These are phyloP conservation scores for Cydia splendana DNA, from an alignment of 1,140 invertebrate genomes.

Conservation along the genomic window DNA sequence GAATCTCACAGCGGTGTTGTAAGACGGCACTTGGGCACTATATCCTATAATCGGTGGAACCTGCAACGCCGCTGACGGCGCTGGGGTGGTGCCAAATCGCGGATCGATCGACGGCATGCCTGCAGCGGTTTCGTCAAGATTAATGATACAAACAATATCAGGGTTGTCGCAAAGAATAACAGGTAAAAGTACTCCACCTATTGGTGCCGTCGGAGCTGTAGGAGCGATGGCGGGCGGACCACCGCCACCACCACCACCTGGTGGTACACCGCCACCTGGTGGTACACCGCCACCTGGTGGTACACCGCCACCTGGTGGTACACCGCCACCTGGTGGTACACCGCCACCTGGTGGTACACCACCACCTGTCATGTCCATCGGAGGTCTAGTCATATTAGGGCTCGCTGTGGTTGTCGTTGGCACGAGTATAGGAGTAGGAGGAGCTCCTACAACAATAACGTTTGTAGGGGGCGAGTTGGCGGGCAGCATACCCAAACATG, in stretches of 20 bases:
- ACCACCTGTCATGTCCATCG: not conserved
- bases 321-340: too few relatives aligned
- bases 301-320: too few relatives aligned
- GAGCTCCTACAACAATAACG: conserved; percentile 53
- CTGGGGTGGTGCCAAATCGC: conserved; percentile 66
- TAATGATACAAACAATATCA: conserved; percentile 66
- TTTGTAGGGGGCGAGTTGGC: conserved; percentile 51
- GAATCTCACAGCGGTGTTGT: conserved; percentile 61
- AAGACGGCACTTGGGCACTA: conserved; percentile 54
- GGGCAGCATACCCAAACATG: conserved; percentile 69
- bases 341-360: too few relatives aligned
- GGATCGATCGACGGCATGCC: conserved; percentile 66
- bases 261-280: too few relatives aligned
- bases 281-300: too few relatives aligned
- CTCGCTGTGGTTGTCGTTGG: conserved; percentile 18
- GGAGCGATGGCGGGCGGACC: conserved; percentile 34
- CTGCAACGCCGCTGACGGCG: conserved; percentile 56
- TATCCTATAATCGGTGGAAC: conserved; percentile 62
- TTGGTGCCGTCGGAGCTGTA: conserved; percentile 40
- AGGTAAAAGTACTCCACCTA: conserved; percentile 55
- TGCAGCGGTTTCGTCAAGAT: conserved; percentile 67
- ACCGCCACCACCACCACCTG: too few relatives aligned
- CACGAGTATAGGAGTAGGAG: conserved; percentile 44
- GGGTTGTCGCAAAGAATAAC: conserved; percentile 65
- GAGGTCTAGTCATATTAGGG: not conserved